These are phyloP conservation scores for Charanyca ferruginea DNA, from an alignment of 2,888 invertebrate genomes.

Conservation along the genomic window DNA sequence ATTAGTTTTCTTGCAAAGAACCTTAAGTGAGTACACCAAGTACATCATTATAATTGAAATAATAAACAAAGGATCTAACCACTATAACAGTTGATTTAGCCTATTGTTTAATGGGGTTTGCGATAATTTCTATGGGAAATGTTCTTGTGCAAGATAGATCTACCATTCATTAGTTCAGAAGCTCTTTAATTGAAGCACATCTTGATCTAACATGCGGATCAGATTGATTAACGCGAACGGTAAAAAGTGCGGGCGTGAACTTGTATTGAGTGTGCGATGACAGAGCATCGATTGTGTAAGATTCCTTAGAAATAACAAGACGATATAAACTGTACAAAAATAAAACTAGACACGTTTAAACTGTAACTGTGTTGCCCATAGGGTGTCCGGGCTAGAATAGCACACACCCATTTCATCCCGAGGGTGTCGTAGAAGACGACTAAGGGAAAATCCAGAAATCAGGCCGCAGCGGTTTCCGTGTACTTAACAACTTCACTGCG, in stretches of 20 bases:
- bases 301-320: not conserved
- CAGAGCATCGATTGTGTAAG: constrained; percentile 24
- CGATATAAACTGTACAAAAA: not conserved
- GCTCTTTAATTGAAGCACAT: constrained; percentile 58
- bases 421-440: no score
- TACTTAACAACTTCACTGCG: no score
- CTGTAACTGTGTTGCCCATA: no score
- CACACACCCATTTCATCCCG: no score
- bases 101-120: constrained; percentile 66
- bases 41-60: constrained; percentile 32
- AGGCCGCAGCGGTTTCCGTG: no score
- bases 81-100: constrained; percentile 62
- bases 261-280: constrained; percentile 15
- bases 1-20: constrained; percentile 16
- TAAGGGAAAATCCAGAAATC: no score
- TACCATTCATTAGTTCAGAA: constrained; percentile 57
- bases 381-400: no score
- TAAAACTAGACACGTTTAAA: no score
- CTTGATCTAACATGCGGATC: constrained; percentile 46
- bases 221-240: constrained; percentile 47
- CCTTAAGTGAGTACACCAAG: constrained; percentile 6
- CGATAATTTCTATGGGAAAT: constrained; percentile 65
- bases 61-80: constrained; percentile 43
- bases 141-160: constrained; percentile 61
- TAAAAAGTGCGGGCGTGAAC: constrained; percentile 40